phyloP scores from a whole-genome alignment of 2,888 invertebrate species.

The Pyrrhosoma nymphula region DNA sequence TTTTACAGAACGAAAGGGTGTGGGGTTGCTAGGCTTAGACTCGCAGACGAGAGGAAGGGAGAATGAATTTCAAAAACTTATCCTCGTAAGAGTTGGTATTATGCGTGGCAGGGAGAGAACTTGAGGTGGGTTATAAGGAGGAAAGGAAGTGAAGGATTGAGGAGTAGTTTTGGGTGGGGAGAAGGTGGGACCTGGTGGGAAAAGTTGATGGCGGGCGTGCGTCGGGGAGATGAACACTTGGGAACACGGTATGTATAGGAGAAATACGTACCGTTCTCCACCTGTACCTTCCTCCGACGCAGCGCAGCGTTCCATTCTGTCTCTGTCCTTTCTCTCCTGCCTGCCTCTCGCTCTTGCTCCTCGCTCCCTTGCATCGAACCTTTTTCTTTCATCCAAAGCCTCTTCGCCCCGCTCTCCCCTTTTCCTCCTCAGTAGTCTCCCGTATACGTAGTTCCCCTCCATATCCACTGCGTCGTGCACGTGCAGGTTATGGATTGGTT shows the following conservation, averaged over 20 bases:
- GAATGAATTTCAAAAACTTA: neutral
- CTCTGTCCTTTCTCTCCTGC: too few relatives aligned
- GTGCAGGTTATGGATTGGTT: slow-evolving; percentile 22
- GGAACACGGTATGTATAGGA: slow-evolving; percentile 22
- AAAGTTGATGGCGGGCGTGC: slow-evolving; percentile 33
- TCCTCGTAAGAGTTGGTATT: neutral
- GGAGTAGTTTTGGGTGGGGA: neutral
- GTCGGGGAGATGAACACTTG: neutral
- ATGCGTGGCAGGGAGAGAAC: neutral
- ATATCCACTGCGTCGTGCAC: neutral
- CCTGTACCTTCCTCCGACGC: neutral
- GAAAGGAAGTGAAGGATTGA: neutral
- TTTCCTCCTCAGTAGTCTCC: too few relatives aligned
- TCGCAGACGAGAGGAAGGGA: too few relatives aligned
- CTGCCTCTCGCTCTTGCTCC: neutral
- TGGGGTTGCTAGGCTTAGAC: neutral
- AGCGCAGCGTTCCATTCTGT: neutral
- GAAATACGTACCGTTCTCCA: slow-evolving; percentile 40
- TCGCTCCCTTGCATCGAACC: neutral
- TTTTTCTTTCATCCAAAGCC: neutral
- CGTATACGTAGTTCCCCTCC: neutral
- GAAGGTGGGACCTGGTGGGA: neutral
- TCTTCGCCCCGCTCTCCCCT: too few relatives aligned
- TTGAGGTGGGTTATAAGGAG: neutral
- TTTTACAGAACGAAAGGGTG: neutral